Base-by-base conservation (phyloP, 2,888 invertebrate species). In the Thumatha senex region DNA sequence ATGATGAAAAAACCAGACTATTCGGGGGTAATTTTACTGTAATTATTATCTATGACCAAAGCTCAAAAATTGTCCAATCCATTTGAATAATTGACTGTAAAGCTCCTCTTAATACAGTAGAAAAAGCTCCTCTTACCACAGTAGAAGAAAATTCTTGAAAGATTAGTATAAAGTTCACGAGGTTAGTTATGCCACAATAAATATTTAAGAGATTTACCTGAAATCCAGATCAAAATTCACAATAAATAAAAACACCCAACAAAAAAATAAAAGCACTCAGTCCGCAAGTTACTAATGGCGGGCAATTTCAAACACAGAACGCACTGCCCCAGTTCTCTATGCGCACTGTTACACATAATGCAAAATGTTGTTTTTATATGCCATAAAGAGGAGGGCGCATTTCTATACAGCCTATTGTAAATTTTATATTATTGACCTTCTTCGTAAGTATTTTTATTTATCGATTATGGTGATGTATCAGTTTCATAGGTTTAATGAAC, bases 311-410 rank as follows among this genome's bases (percentile, higher is more conserved):
- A 52, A 52, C 62, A 63, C 58, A 64, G 58, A 64, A 62, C 76
- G 56, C 67, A 65, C 73, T 65, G 78, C 70, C 72, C 80, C 58
- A 80, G 73, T 73, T 79, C 67, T 62, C 54, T 63, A 57, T 62
- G 72, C 73, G 70, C 69, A 88, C 84, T 88, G 84, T 71, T 80
- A 78, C 70, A 76, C 57, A 76, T 81, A 76, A 59, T 54, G 71
- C 65, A 68, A 70, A 73, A 76, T 78, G 76, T 78, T 80, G 76
- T 84, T 86, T 84, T 78, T 88, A 86, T 87, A 86, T 63, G 56
- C 67, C 51, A 52, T 43, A 48, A 55, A 58, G 70, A 66, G 70
- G 75, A 70, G 72, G 76, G 76, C 72, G 67, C 75, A 74, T 80
- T 80, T 79, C 68, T 58, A 46, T 59, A 51, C 53, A 48, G 54